Evolutionary conservation across 2,888 invertebrate genomes (phyloP).

Genomic region (Sesia apiformis): DNA sequence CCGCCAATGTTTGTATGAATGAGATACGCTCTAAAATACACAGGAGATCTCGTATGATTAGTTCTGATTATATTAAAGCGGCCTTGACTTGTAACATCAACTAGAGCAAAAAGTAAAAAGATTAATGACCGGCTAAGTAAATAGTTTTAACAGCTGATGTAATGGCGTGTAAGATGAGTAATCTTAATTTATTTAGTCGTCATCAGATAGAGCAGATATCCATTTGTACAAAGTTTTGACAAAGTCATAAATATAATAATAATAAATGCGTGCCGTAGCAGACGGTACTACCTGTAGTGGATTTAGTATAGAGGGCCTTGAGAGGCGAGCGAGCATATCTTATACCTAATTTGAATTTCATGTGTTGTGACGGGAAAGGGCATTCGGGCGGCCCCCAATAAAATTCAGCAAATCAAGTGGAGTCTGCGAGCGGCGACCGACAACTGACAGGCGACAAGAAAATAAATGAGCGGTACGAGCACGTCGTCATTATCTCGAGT

Average conservation of each 20-base stretch:
- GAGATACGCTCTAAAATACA: neutral
- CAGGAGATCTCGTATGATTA: neutral
- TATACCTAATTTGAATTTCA: neutral
- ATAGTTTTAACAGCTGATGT: too few relatives aligned
- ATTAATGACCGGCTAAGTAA: too few relatives aligned
- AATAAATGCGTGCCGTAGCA: too few relatives aligned
- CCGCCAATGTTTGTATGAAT: neutral
- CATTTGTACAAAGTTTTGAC: too few relatives aligned
- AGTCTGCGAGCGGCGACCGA: constrained; percentile 28
- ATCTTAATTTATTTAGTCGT: too few relatives aligned
- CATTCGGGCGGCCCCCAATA: constrained; percentile 8
- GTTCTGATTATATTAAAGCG: neutral
- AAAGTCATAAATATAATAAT: too few relatives aligned
- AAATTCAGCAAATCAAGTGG: constrained; percentile 23
- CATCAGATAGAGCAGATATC: too few relatives aligned
- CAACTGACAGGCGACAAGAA: constrained; percentile 35
- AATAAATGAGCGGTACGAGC: constrained; percentile 56
- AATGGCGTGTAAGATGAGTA: too few relatives aligned
- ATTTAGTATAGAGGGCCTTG: neutral
- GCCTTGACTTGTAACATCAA: neutral
- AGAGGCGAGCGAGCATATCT: neutral
- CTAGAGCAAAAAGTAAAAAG: too few relatives aligned
- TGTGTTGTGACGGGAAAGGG: neutral
- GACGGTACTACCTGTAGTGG: neutral
- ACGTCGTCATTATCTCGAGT: constrained; percentile 62